These are phyloP conservation scores for Neodiprion lecontei DNA, from an alignment of 1,140 invertebrate genomes.

Conservation along the genomic window DNA sequence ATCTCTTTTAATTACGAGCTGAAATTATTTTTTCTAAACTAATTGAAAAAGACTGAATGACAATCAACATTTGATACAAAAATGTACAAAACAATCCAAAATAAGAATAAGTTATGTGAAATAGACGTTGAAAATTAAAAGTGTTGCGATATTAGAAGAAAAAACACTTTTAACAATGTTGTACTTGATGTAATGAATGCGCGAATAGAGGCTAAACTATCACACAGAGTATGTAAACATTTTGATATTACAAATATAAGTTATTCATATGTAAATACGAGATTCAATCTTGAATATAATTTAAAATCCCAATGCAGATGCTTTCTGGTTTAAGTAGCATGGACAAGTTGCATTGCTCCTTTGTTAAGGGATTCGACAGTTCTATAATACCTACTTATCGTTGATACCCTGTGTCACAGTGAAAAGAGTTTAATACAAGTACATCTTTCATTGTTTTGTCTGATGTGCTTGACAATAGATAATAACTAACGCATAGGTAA, in stretches of 20 bases:
- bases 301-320: neutral
- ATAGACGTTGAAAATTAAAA: neutral
- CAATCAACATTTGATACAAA: neutral
- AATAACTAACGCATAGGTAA: no score
- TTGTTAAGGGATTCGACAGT: no score
- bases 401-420: no score
- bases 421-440: no score
- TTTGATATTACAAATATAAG: constrained; percentile 4
- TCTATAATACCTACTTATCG: no score
- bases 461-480: no score
- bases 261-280: neutral
- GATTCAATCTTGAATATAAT: neutral
- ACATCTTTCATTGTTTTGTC: no score
- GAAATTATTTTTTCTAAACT: constrained; percentile 21
- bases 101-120: neutral
- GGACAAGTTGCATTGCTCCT: no score
- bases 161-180: neutral
- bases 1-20: constrained; percentile 38
- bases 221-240: neutral
- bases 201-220: no score
- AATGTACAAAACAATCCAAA: neutral
- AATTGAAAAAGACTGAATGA: constrained; percentile 17
- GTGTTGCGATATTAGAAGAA: neutral
- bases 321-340: no score
- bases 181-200: neutral